These are phyloP conservation scores for Athalia cordata DNA, from an alignment of 2,888 invertebrate species.

Conservation along the genomic window DNA sequence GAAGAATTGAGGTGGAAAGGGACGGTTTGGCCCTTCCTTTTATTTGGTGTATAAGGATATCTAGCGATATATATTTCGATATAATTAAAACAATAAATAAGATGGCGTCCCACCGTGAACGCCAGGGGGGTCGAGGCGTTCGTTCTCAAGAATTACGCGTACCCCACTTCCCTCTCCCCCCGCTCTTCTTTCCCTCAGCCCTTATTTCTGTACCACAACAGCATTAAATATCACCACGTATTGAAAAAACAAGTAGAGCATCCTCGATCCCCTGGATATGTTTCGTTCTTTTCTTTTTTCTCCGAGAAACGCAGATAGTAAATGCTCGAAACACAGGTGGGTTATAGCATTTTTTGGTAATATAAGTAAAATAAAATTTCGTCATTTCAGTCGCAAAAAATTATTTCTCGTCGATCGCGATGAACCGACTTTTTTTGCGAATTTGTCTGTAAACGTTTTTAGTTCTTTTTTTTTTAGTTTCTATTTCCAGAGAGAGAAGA, in stretches of 20 bases:
- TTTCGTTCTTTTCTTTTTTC: too few relatives aligned
- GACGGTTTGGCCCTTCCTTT: neutral
- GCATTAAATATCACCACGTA: neutral
- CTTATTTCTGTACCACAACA: too few relatives aligned
- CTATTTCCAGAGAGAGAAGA: too few relatives aligned
- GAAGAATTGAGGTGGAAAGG: neutral
- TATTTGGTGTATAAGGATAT: constrained; percentile 60
- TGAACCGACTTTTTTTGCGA: too few relatives aligned
- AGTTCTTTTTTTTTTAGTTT: too few relatives aligned
- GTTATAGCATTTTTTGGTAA: too few relatives aligned
- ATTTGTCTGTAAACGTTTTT: too few relatives aligned
- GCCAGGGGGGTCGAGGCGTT: constrained; percentile 70
- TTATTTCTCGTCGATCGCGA: too few relatives aligned
- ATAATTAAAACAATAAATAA: constrained; percentile 74
- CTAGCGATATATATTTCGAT: constrained; percentile 73
- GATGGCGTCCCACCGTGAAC: constrained; percentile 72
- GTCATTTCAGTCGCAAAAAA: too few relatives aligned
- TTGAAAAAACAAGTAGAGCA: constrained; percentile 50
- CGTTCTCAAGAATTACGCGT: constrained; percentile 59
- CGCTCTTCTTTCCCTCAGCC: constrained; percentile 1
- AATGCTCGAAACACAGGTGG: too few relatives aligned
- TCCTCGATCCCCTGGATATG: neutral
- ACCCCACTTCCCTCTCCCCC: constrained; percentile 49
- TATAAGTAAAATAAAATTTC: too few relatives aligned
- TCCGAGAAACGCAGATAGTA: too few relatives aligned